These are phyloP conservation scores for Diorhabda carinulata DNA, from an alignment of 1,140 invertebrate species.

Conservation along the genomic window DNA sequence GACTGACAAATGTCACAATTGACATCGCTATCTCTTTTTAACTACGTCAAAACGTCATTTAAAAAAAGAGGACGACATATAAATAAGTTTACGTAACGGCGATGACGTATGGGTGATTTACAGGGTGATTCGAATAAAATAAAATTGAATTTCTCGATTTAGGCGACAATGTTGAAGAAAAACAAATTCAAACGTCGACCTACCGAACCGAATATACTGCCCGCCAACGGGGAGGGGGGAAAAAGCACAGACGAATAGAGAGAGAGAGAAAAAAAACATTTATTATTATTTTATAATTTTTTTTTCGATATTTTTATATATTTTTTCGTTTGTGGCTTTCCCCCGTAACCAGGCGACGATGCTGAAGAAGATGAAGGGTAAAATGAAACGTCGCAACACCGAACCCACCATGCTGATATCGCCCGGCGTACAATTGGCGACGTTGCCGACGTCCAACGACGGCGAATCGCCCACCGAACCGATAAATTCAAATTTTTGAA, in stretches of 20 bases:
- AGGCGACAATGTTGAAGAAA: constrained; percentile 91
- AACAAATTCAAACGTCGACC: constrained; percentile 91
- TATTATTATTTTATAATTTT: neutral
- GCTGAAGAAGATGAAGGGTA: constrained; percentile 88
- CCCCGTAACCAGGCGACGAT: constrained; percentile 72
- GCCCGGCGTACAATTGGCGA: constrained; percentile 56
- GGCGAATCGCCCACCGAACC: constrained; percentile 47
- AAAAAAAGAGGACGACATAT: too few species aligned
- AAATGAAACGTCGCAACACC: constrained; percentile 91
- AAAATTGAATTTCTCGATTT: constrained; percentile 31
- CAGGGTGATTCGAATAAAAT: too few species aligned
- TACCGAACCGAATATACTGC: constrained; percentile 76
- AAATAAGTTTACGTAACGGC: too few species aligned
- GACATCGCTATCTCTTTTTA: too few species aligned
- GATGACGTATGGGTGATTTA: too few species aligned
- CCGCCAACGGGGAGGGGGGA: constrained; percentile 62
- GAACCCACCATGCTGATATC: constrained; percentile 83
- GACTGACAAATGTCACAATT: too few species aligned
- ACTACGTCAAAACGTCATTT: too few species aligned
- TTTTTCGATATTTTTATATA: neutral
- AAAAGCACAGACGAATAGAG: constrained; percentile 55
- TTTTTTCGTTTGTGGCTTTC: constrained; percentile 21
- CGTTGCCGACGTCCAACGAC: constrained; percentile 49
- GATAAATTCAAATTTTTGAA: constrained; percentile 45
- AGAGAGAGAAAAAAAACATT: neutral